Evolutionary conservation across 2,113 vertebrate genomes (phyloP), one percentile per base, ranked within the genome.

Genomic region (Oncorhynchus gorbuscha): DNA sequence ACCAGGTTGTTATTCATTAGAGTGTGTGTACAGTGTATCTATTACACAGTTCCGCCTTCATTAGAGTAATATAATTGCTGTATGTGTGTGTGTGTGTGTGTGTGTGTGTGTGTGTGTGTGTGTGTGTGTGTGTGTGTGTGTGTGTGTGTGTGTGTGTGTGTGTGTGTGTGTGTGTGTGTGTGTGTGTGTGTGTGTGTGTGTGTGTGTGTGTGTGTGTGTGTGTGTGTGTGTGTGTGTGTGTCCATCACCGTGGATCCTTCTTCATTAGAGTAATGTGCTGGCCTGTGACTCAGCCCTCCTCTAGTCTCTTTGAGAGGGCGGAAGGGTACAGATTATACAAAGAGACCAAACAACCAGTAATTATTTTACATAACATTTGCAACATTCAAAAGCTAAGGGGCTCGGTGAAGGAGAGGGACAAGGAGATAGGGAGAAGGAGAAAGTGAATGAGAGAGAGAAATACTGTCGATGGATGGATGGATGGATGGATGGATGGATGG

Each of bases 281-380:
- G 72, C 22, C 49, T 75, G 48, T 71, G 75, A 65, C 16, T 35
- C 55, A 39, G 26, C 5, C 39, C 14, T 45, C 68, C 68, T 30
- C 39, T 24, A 3, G 67, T 24, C 14, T 68, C 35, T 35, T 45
- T 75, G 11, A 12, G 45, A 66, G 16, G 24, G 55, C 16, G 35
- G 32, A 65, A 35, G 13, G 1, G 16, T 49, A 59, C 24, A 22
- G 18, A 35, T 39, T 18, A 26, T 1, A n/a, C 5, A 3, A 64
- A 72, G 30, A 79, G 77, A 75, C 39, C 18, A 76, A 76, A 79
- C 39, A 66, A 70, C n/a, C 3, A 72, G 32, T 71, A 73, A 82
- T 85, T 30, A 86, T 76, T 45, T 83, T 3, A 67, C 82, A 67
- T 45, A 89, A 78, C 51, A 75, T 75, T 78, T 74, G 35, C 26